Percentiles rank a stretch among this genome's conserved stretches.
phyloP scores from a whole-genome alignment of 92 coral and sea anemone genomes.

The Parazoanthus atlanticus region DNA sequence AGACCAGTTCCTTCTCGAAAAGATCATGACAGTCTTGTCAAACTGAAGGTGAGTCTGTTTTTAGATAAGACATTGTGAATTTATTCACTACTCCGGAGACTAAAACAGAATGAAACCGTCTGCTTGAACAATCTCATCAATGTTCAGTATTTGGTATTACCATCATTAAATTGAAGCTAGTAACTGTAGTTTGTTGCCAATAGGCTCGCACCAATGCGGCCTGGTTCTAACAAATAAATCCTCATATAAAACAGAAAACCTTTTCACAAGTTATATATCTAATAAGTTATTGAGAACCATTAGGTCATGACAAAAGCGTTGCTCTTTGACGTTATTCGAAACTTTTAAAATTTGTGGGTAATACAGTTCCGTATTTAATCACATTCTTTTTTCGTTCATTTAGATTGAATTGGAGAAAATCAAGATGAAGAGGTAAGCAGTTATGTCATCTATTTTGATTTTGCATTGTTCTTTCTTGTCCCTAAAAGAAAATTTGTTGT shows the following conservation, averaged over 20 bases:
- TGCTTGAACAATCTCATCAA: too few species aligned
- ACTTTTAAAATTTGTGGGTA: not conserved
- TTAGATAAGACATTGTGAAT: not conserved
- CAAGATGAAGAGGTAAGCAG: conserved; percentile 80
- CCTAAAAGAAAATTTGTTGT: too few species aligned
- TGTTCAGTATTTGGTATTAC: too few species aligned
- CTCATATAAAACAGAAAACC: too few species aligned
- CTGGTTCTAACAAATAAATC: too few species aligned
- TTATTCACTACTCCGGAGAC: not conserved
- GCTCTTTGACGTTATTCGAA: not conserved
- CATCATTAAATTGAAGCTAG: too few species aligned
- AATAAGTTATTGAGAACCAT: too few species aligned
- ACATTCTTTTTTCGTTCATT: not conserved
- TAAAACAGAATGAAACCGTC: not conserved
- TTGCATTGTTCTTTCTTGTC: not conserved
- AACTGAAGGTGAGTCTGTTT: conserved; percentile 65
- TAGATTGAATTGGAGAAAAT: conserved; percentile 84
- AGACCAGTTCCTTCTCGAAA: conserved; percentile 81
- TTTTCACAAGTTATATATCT: too few species aligned
- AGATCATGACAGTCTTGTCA: conserved; percentile 77
- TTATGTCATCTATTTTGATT: not conserved
- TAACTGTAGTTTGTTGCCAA: too few species aligned
- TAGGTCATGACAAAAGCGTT: too few species aligned
- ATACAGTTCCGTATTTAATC: not conserved
- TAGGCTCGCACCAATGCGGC: too few species aligned